Evolutionary conservation across 2,113 vertebrate species (phyloP).

Genomic region (Sclerurus mexicanus): DNA sequence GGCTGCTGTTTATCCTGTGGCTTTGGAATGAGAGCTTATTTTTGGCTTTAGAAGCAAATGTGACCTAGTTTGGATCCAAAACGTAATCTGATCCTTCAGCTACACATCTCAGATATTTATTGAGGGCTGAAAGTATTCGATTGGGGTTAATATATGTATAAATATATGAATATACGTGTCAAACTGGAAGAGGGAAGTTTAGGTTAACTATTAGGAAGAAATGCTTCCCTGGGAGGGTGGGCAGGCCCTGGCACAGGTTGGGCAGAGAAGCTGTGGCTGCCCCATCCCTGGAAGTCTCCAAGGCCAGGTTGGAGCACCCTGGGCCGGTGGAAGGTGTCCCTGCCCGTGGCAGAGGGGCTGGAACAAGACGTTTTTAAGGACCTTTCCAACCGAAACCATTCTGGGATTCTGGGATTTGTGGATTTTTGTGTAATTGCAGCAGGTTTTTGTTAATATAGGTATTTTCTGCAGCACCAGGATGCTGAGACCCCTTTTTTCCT

Average conservation of each 20-base stretch:
- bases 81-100: conserved; percentile 3
- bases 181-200: neutral
- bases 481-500: neutral
- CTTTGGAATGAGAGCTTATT: conserved; percentile 2
- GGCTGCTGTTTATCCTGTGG: conserved; percentile 54
- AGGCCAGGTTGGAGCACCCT: fast-evolving
- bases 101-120: neutral
- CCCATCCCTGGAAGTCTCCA: neutral
- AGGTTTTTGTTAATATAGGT: neutral
- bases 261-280: neutral
- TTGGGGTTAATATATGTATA: neutral
- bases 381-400: neutral
- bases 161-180: neutral
- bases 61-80: conserved; percentile 31
- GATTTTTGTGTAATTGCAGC: neutral
- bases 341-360: neutral
- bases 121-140: neutral
- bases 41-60: conserved; percentile 36
- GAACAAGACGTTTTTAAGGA: neutral
- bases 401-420: neutral
- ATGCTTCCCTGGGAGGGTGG: neutral
- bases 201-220: neutral
- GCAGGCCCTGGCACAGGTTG: neutral
- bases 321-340: fast-evolving
- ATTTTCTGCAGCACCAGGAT: neutral